These are phyloP conservation scores for Maniola hyperantus DNA, from an alignment of 2,888 invertebrate genomes.

Conservation along the genomic window DNA sequence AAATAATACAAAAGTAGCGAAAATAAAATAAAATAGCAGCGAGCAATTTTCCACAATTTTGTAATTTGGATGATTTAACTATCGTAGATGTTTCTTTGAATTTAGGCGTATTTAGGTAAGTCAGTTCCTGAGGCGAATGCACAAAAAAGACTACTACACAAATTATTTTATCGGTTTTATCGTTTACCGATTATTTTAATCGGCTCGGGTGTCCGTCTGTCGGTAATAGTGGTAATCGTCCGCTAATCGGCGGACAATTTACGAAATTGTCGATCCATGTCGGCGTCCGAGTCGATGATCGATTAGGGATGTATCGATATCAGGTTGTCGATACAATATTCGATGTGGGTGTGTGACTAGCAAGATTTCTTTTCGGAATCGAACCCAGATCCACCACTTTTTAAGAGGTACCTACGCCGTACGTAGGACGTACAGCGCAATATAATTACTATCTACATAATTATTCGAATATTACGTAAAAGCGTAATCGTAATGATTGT, in stretches of 20 bases:
- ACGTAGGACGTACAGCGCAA: too few relatives aligned
- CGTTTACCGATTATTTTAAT: slow-evolving; percentile 82
- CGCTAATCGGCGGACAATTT: slow-evolving; percentile 82
- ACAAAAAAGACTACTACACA: slow-evolving; percentile 64
- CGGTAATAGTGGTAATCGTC: slow-evolving; percentile 80
- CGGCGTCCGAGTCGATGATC: slow-evolving; percentile 72
- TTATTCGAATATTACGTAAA: too few relatives aligned
- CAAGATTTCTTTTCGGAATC: not conserved
- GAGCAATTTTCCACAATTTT: too few relatives aligned
- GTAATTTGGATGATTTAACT: not conserved
- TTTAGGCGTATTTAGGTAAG: slow-evolving; percentile 34
- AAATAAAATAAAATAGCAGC: too few relatives aligned
- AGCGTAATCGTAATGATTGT: too few relatives aligned
- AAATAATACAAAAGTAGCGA: too few relatives aligned
- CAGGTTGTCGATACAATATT: slow-evolving; percentile 47
- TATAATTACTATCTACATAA: too few relatives aligned
- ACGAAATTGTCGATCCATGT: slow-evolving; percentile 81
- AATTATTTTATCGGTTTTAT: slow-evolving; percentile 76
- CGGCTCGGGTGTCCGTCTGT: slow-evolving; percentile 79
- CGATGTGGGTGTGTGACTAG: not conserved
- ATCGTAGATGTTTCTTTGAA: slow-evolving; percentile 1
- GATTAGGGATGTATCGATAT: slow-evolving; percentile 59
- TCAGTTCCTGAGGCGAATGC: slow-evolving; percentile 44
- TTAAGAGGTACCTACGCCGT: too few relatives aligned
- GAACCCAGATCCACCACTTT: too few relatives aligned